Base-by-base conservation (phyloP, 2,797 vertebrate species). In the Echiichthys vipera region DNA sequence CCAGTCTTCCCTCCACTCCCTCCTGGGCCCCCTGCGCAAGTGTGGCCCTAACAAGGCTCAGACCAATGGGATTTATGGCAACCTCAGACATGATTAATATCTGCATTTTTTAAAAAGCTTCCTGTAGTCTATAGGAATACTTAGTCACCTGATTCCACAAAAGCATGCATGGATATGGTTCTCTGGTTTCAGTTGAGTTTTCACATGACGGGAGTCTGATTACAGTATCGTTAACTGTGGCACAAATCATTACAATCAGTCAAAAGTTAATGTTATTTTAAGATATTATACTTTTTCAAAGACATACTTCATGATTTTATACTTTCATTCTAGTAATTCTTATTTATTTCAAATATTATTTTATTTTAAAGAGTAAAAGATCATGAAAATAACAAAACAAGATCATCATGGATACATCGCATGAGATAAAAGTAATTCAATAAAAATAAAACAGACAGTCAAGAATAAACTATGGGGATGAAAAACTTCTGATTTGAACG, bases 1-100 rank as follows among this genome's bases (percentile, higher is more conserved):
- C 47, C 45, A 45, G 30, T 75, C 58, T 76, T 43, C 18, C 11
- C 53, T 42, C 40, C 65, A 32, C 57, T 56, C 69, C 42, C 36
- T 70, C 20, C 34, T 29, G 51, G 39, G 22, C 67, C 62, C 55
- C 39, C 42, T 49, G 40, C 24, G 50, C 56, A 62, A 15, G 37
- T 53, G 45, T 66, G 55, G 39, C 77, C 59, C 51, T 43, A 58
- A 58, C 50, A 37, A 68, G 64, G 34, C 37, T 47, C 11, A 5
- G 5, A 25, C 22, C 39, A 24, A 49, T 34, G n/a, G 9, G 9
- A 62, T 27, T 49, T 13, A 62, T 30, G 22, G 27, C 2, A 13
- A 54, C 15, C 8, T n/a, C 40, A n/a, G 37, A 50, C 34, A 15
- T 45, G 15, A n/a, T n/a, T n/a, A 51, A 36, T n/a, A 40, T 49